These are phyloP conservation scores for Leuciscus waleckii DNA, from an alignment of 2,797 vertebrate species.

Conservation along the genomic window DNA sequence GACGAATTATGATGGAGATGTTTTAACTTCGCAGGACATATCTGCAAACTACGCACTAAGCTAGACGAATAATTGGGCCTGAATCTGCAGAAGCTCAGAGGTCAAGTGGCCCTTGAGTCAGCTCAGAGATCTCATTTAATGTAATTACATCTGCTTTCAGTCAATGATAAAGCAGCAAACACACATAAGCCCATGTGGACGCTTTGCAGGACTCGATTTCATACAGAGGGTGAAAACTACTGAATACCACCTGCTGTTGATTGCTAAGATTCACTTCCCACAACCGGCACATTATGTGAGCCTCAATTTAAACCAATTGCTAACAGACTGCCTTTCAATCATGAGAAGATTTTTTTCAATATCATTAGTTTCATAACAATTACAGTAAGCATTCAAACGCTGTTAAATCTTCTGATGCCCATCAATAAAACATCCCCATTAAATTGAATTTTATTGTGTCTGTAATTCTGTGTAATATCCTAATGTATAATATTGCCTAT, in stretches of 20 bases:
- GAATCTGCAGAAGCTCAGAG: constrained; percentile 21
- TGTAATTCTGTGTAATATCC: constrained; percentile 25
- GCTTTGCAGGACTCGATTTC: neutral
- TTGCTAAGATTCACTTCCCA: constrained; percentile 31
- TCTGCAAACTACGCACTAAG: neutral
- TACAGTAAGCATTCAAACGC: neutral
- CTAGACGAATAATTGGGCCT: neutral
- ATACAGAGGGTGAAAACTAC: constrained; percentile 24
- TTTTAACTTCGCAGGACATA: neutral
- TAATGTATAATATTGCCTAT: neutral
- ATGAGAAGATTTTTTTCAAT: neutral
- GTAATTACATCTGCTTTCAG: constrained; percentile 23
- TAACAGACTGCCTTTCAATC: constrained; percentile 40
- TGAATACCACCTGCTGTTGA: constrained; percentile 36
- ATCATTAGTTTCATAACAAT: constrained; percentile 26
- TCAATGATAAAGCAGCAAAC: constrained; percentile 24
- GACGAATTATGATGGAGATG: neutral
- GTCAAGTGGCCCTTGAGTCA: constrained; percentile 38
- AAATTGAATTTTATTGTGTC: neutral
- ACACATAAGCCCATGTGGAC: neutral
- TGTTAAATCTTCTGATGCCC: constrained; percentile 21
- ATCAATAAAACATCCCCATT: constrained; percentile 21
- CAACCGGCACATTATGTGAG: constrained; percentile 10
- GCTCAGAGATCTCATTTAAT: constrained; percentile 35
- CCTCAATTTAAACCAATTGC: constrained; percentile 15